Conservation (phyloP, 1,140 invertebrate species). For the Drosophila repletoides region DNA sequence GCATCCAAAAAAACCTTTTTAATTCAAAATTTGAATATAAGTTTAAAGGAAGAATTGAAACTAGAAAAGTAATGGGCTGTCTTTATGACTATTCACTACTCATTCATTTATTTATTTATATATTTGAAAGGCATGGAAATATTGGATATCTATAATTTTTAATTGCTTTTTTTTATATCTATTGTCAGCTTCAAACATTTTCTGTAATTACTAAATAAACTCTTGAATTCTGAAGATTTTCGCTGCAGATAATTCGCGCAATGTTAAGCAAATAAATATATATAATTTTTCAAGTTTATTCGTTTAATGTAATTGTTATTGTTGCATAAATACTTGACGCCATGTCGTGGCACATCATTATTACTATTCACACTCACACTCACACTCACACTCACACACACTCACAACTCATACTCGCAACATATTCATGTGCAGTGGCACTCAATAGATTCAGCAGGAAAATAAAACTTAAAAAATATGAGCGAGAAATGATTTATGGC, state of each 20-base stretch:
- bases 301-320: constrained; percentile 75
- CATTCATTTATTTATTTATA: too few relatives aligned
- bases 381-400: constrained; percentile 7
- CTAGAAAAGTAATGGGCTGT: too few relatives aligned
- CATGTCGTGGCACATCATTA: constrained; percentile 71
- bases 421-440: constrained; percentile 41
- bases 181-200: too few relatives aligned
- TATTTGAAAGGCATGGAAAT: too few relatives aligned
- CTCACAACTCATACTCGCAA: constrained; percentile 8
- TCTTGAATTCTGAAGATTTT: too few relatives aligned
- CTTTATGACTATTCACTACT: too few relatives aligned
- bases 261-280: constrained; percentile 50
- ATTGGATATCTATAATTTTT: too few relatives aligned
- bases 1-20: too few relatives aligned
- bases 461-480: constrained; percentile 73
- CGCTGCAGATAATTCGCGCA: constrained; percentile 18
- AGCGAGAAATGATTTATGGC: constrained; percentile 77
- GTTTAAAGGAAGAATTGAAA: too few relatives aligned
- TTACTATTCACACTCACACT: constrained; percentile 36
- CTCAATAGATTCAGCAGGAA: constrained; percentile 52
- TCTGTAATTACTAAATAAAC: too few relatives aligned
- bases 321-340: constrained; percentile 70
- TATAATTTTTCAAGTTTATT: constrained; percentile 57
- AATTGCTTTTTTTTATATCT: too few relatives aligned
- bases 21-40: too few relatives aligned